A percentile compares a stretch with the other conserved stretches of the same genome.
These are phyloP conservation scores for Petaurus breviceps DNA, from an alignment of 2,113 vertebrate species.

Conservation along the genomic window DNA sequence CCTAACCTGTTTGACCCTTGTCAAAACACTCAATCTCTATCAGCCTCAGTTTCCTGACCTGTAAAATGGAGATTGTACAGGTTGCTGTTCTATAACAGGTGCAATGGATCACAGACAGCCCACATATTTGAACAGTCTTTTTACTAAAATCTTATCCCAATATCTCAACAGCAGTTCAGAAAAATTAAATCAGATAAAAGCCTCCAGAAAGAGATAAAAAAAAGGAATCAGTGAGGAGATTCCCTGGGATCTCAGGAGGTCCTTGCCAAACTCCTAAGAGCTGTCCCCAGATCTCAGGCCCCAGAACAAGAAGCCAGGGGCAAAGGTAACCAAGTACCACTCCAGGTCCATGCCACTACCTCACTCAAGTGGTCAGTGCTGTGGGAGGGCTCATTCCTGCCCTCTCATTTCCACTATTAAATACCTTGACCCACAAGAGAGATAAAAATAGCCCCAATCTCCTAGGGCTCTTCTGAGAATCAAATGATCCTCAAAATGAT, in stretches of 20 bases:
- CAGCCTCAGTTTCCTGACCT: not conserved
- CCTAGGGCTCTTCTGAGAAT: not conserved
- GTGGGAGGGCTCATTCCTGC: not conserved
- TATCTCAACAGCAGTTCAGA: not conserved
- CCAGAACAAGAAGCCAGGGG: not conserved
- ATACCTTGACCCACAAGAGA: not conserved
- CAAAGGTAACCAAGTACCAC: not conserved
- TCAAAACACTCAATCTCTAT: not conserved
- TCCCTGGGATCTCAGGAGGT: not conserved
- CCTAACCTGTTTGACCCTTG: not conserved
- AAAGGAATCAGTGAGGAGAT: not conserved
- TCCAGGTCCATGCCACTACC: too few species aligned
- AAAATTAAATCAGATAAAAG: not conserved
- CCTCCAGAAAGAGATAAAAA: not conserved
- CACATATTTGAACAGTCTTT: not conserved
- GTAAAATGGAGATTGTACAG: not conserved
- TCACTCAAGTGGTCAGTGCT: not conserved
- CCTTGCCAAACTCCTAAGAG: not conserved
- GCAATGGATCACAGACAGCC: not conserved
- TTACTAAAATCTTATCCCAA: not conserved
- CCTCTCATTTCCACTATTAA: not conserved
- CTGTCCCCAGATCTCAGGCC: too few species aligned
- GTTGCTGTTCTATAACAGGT: not conserved
- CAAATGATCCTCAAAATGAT: not conserved
- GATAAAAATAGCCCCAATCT: not conserved